Percentiles rank a stretch among this genome's conserved stretches.
Evolutionary conservation across 2,888 invertebrate genomes (phyloP).

Genomic region (Lithophane semibrunnea): DNA sequence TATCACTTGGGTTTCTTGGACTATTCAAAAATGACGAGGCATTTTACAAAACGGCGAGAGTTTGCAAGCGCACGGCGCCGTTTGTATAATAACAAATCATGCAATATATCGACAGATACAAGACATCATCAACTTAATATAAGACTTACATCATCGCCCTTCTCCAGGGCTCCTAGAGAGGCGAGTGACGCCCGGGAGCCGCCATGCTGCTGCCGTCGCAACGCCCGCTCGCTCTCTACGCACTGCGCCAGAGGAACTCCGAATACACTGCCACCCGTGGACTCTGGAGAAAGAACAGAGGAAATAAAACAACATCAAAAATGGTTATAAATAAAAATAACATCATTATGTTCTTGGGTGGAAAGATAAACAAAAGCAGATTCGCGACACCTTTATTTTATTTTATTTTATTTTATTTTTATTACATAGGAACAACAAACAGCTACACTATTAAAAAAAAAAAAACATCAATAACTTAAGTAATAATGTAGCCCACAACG

Average conservation of each 20-base stretch:
- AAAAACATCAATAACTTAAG: too few relatives aligned
- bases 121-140: not conserved
- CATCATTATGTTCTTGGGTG: too few relatives aligned
- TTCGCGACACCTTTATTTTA: not conserved
- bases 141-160: slow-evolving; percentile 90
- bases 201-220: slow-evolving; percentile 86
- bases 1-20: not conserved
- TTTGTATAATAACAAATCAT: not conserved
- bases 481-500: too few relatives aligned
- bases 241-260: slow-evolving; percentile 96
- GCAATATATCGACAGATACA: not conserved
- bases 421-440: too few relatives aligned
- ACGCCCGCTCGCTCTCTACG: slow-evolving; percentile 93
- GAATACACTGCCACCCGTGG: slow-evolving; percentile 93
- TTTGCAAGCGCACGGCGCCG: not conserved
- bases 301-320: not conserved
- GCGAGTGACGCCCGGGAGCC: slow-evolving; percentile 94
- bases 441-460: too few relatives aligned
- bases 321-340: too few relatives aligned
- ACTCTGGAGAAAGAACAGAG: slow-evolving; percentile 72
- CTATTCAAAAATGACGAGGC: not conserved
- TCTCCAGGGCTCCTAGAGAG: slow-evolving; percentile 91
- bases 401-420: too few relatives aligned
- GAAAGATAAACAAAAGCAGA: not conserved
- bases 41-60: not conserved